A percentile compares a stretch with the other conserved stretches of the same genome.
Evolutionary conservation across 2,797 vertebrate species (phyloP).

Genomic region (Synanceia verrucosa): DNA sequence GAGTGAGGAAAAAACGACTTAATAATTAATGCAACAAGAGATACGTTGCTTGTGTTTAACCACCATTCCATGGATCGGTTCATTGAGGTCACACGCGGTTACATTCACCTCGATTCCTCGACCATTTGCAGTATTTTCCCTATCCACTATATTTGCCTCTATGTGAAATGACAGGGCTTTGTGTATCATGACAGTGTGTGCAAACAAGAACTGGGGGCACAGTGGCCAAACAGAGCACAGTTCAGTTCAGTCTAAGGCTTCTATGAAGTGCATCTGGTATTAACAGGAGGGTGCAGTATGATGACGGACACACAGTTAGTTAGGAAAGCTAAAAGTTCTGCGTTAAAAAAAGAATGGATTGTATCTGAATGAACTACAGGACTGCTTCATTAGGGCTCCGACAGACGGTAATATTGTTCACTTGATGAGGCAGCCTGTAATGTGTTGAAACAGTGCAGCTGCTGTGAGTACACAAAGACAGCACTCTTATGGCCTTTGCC

Average conservation of each 20-base stretch:
- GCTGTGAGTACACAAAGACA: slow-evolving; percentile 73
- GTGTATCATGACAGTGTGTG: slow-evolving; percentile 21
- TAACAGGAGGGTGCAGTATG: slow-evolving; percentile 50
- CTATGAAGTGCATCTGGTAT: slow-evolving; percentile 56
- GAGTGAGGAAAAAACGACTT: slow-evolving; percentile 80
- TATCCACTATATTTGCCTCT: slow-evolving; percentile 6
- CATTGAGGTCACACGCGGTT: slow-evolving; percentile 62
- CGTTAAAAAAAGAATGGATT: slow-evolving; percentile 57
- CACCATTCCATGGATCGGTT: slow-evolving; percentile 79
- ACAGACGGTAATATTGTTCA: slow-evolving; percentile 78
- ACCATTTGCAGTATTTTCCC: slow-evolving; percentile 47
- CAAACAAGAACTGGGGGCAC: slow-evolving; percentile 43
- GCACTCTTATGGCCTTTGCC: slow-evolving; percentile 63
- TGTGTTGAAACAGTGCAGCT: slow-evolving; percentile 73
- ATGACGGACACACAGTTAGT: slow-evolving; percentile 67
- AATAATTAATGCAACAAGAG: slow-evolving; percentile 87
- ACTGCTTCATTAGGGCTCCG: slow-evolving; percentile 72
- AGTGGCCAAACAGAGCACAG: slow-evolving; percentile 33
- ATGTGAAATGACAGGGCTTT: slow-evolving; percentile 14
- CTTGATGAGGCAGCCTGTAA: slow-evolving; percentile 71
- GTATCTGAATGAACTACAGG: slow-evolving; percentile 65
- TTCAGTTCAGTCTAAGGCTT: slow-evolving; percentile 53
- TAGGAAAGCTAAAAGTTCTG: slow-evolving; percentile 69
- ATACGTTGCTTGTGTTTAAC: slow-evolving; percentile 84
- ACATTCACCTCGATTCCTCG: slow-evolving; percentile 44